Percentiles rank a stretch among this genome's conserved stretches.
These are phyloP conservation scores for Apostichopus parvimensis DNA, from an alignment of 35 echinoderm and acorn worm species.

Conservation along the genomic window DNA sequence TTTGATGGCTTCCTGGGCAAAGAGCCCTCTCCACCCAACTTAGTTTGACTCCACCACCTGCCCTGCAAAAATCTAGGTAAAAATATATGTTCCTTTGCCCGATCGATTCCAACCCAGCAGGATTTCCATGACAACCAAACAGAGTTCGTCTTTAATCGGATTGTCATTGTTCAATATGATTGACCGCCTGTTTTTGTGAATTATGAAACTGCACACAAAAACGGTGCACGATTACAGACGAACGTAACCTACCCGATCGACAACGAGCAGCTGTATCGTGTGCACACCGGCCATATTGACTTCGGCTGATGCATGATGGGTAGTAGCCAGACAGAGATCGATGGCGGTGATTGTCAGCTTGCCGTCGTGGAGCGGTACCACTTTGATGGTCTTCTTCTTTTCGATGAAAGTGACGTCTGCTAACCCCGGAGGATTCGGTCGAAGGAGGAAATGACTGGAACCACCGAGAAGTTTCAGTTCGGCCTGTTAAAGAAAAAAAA, in stretches of 20 bases:
- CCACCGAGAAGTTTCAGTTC: constrained; percentile 77
- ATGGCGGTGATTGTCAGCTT: constrained; percentile 69
- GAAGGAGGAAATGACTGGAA: constrained; percentile 88
- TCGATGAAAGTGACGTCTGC: constrained; percentile 83
- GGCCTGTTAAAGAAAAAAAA: constrained; percentile 57
- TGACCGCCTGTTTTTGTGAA: too few relatives aligned
- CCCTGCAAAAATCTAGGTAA: too few relatives aligned
- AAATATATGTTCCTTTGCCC: too few relatives aligned
- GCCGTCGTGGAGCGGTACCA: constrained; percentile 68
- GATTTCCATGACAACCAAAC: not conserved
- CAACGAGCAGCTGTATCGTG: constrained; percentile 84
- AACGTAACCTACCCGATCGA: constrained; percentile 69
- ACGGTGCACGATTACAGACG: not conserved
- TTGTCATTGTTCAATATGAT: too few relatives aligned
- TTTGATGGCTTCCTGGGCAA: too few relatives aligned
- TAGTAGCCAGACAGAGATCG: constrained; percentile 84
- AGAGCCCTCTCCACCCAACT: too few relatives aligned
- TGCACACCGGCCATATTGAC: constrained; percentile 87
- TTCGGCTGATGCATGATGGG: constrained; percentile 80
- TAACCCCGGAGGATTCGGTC: constrained; percentile 60
- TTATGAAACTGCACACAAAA: too few relatives aligned
- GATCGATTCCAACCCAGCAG: too few relatives aligned
- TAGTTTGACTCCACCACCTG: too few relatives aligned
- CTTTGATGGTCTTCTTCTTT: constrained; percentile 93
- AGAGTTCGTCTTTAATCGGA: not conserved